Conservation (phyloP, 2,888 invertebrate genomes). For the Lamproptera curius region DNA sequence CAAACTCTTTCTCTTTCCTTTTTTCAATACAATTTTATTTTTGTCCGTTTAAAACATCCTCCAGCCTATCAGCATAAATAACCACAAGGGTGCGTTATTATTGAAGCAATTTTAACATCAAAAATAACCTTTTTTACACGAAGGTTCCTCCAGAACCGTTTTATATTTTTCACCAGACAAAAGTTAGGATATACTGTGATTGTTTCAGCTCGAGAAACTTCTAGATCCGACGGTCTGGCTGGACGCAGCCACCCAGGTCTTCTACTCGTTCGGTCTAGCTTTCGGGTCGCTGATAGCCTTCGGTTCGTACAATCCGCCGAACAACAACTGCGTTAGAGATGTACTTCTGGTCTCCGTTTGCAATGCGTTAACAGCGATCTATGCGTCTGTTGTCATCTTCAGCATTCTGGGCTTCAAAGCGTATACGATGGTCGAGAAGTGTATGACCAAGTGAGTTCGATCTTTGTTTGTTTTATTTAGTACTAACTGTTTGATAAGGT, state of each 20-base stretch:
- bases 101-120: too few species aligned
- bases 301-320: constrained; percentile 95
- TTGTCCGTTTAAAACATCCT: too few species aligned
- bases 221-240: constrained; percentile 94
- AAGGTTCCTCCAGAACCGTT: too few species aligned
- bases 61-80: too few species aligned
- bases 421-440: constrained; percentile 91
- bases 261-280: constrained; percentile 96
- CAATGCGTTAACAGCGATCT: constrained; percentile 95
- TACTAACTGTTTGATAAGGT: too few species aligned
- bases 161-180: too few species aligned
- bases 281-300: constrained; percentile 97
- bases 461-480: too few species aligned
- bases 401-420: constrained; percentile 97
- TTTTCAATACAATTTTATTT: too few species aligned
- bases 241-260: constrained; percentile 97
- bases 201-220: constrained; percentile 90
- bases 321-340: constrained; percentile 96
- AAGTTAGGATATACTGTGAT: too few species aligned
- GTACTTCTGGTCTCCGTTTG: constrained; percentile 94
- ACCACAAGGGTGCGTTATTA: too few species aligned
- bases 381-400: constrained; percentile 96
- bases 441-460: constrained; percentile 79
- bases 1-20: too few species aligned
- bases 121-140: too few species aligned